These are phyloP conservation scores for Vidua macroura DNA, from an alignment of 2,113 vertebrate genomes.

Conservation along the genomic window DNA sequence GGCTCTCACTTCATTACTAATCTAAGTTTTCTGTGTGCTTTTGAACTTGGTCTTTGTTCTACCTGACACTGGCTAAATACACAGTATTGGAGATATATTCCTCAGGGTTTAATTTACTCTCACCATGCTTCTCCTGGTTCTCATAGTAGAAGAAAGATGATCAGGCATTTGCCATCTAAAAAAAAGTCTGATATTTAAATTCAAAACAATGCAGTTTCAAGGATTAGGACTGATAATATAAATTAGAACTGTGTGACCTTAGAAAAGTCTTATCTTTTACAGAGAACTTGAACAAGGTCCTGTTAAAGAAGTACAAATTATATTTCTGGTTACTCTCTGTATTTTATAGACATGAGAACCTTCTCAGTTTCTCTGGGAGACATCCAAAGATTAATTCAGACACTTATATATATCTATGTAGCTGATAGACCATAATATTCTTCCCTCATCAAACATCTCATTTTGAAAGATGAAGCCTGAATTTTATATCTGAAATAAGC, in stretches of 20 bases:
- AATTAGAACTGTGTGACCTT: background rate
- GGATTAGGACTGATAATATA: background rate
- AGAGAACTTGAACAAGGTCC: background rate
- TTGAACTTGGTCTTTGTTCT: background rate
- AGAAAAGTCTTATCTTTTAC: background rate
- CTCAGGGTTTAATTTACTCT: background rate
- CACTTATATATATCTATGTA: background rate
- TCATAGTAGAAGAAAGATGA: background rate
- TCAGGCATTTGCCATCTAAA: background rate
- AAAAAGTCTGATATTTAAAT: background rate
- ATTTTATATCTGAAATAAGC: slow-evolving; percentile 17
- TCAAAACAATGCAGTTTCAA: background rate
- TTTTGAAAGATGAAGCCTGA: slow-evolving; percentile 31
- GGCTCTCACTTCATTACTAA: background rate
- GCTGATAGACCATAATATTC: background rate
- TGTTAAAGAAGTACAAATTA: background rate
- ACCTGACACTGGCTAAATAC: background rate
- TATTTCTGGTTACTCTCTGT: background rate
- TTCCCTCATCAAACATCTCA: background rate
- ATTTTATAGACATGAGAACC: background rate
- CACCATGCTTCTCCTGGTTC: background rate
- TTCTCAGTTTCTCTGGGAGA: background rate
- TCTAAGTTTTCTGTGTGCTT: background rate
- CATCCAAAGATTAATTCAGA: background rate
- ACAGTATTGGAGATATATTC: accelerated